phyloP scores from a whole-genome alignment of 2,797 vertebrate genomes.

The Chloroceryle amazona region DNA sequence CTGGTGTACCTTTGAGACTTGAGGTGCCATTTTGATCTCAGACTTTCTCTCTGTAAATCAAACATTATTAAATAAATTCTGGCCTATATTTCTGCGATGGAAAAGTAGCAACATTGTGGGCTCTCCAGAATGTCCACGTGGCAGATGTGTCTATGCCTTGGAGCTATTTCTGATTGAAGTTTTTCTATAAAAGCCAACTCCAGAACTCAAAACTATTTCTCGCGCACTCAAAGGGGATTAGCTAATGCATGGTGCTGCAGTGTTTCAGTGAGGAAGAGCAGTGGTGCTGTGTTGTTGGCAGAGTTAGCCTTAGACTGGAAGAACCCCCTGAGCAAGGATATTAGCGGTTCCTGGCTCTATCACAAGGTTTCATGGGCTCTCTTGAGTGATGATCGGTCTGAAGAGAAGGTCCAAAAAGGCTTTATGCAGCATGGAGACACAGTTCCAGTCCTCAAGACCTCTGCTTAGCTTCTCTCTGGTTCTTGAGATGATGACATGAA shows the following conservation, averaged over 20 bases:
- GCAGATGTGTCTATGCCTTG: not conserved
- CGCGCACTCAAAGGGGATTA: not conserved
- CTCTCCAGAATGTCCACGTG: not conserved
- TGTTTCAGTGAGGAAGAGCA: not conserved
- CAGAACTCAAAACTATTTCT: not conserved
- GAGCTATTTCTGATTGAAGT: not conserved
- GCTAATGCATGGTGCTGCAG: not conserved
- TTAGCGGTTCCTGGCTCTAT: not conserved
- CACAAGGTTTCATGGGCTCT: not conserved
- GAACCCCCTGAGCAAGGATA: not conserved
- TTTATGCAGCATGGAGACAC: not conserved
- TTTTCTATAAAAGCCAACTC: not conserved
- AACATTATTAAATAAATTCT: not conserved
- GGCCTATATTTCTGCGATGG: not conserved
- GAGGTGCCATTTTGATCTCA: not conserved
- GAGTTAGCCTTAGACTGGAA: not conserved
- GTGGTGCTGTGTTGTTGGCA: slow-evolving; percentile 40
- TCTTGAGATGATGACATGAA: not conserved
- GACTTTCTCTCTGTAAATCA: not conserved
- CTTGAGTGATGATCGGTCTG: not conserved
- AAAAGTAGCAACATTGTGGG: not conserved
- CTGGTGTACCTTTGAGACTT: not conserved
- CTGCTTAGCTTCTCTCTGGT: not conserved
- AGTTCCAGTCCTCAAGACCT: not conserved
- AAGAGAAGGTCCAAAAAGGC: not conserved